Base-by-base conservation (phyloP, 2,888 invertebrate species). In the Epistrophe eligans region DNA sequence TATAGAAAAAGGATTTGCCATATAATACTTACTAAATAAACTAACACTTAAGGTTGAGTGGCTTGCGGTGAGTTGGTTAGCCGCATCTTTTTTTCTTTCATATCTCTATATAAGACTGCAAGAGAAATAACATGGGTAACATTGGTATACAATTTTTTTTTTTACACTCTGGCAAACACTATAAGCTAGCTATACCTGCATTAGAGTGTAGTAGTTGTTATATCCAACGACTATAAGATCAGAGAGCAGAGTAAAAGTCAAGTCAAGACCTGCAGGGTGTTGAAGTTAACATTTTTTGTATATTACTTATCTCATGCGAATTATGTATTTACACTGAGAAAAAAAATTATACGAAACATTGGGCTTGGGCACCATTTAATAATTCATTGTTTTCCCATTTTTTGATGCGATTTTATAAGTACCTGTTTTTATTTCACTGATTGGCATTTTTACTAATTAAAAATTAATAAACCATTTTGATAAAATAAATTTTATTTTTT, bases 11-110 rank as follows among this genome's bases (percentile, higher is more conserved):
- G 83, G 87, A 87, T 83, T 79, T 87, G 60, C 83, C 60, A 79
- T 87, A 83, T 87, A 83, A 87, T 83, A 76, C 87, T 24, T 79
- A 83, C 87, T 87, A 87, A 87, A 87, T 87, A 87, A 83, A 87
- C 83, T 83, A 79, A 87, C 87, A 87, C 87, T 83, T 87, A 79
- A 83, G 85, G 83, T 87, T 79, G 87, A 87, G 87, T 87, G 87
- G 87, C 87, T 83, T 83, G 87, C 43, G 79, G 83, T 74, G 60
- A 79, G 62, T 62, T 62, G 77, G 85, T 71, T 70, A 67, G 52
- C 28, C 73, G 77, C 70, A 74, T 74, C 50, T 58, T 58, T 79
- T 71, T 74, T 48, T 32, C 66, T 35, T n/a, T 66, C 13, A 4
- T 24, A 24, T 24, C 24, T n/a, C 28, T 28, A 9, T 38, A 52